These are phyloP conservation scores for Penaeus indicus DNA, from an alignment of 1,140 invertebrate species.

Conservation along the genomic window DNA sequence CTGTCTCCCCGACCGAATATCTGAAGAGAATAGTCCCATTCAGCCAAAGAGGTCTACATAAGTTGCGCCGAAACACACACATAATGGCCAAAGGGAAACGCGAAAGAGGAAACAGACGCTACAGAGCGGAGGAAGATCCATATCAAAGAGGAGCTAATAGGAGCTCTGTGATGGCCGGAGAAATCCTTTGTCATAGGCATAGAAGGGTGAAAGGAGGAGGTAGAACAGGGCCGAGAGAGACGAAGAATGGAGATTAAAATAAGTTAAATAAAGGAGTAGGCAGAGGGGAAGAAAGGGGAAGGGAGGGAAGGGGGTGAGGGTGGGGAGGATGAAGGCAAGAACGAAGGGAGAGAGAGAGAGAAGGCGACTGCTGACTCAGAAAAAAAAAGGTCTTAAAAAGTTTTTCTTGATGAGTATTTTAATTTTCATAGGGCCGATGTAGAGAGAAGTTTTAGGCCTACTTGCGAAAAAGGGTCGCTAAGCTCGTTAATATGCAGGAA, in stretches of 20 bases:
- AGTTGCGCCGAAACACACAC: too few species aligned
- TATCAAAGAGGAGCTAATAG: too few species aligned
- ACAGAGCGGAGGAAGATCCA: not conserved
- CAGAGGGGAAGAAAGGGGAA: not conserved
- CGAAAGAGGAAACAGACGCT: not conserved
- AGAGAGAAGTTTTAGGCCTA: conserved; percentile 44
- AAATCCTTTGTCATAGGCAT: too few species aligned
- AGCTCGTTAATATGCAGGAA: conserved; percentile 49
- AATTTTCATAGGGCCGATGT: conserved; percentile 37
- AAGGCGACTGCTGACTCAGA: not conserved
- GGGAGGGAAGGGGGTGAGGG: not conserved
- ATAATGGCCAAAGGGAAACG: not conserved
- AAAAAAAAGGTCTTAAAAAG: conserved; percentile 39
- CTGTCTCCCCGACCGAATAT: too few species aligned
- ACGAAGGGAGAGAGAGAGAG: not conserved
- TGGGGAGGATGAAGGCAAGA: not conserved
- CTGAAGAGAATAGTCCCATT: too few species aligned
- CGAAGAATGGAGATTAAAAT: too few species aligned
- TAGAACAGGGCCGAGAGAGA: too few species aligned
- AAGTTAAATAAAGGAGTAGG: not conserved
- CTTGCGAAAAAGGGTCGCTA: not conserved
- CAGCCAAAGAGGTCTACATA: too few species aligned
- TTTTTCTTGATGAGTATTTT: conserved; percentile 41
- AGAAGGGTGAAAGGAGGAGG: too few species aligned
- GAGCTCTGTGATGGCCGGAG: too few species aligned